phyloP scores from a whole-genome alignment of 2,113 vertebrate genomes.

The Boleophthalmus pectinirostris region DNA sequence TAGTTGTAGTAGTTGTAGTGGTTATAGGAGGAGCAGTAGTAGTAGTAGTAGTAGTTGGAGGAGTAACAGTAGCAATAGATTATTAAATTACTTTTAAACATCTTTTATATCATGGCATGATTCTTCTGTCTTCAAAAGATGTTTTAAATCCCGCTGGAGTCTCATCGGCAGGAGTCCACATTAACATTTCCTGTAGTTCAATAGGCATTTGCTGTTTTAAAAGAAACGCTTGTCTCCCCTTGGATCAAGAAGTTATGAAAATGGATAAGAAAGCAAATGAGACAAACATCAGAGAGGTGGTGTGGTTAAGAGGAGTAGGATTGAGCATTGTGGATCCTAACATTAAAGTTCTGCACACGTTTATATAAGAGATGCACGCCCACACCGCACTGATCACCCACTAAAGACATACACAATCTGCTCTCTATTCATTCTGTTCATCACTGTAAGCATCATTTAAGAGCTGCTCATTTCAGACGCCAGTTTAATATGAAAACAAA shows the following conservation, averaged over 20 bases:
- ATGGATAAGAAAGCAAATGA: conserved; percentile 37
- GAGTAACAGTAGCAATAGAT: not conserved
- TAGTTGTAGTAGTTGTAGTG: no score
- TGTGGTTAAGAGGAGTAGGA: conserved; percentile 25
- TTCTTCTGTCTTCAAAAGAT: conserved; percentile 16
- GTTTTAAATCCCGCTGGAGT: conserved; percentile 20
- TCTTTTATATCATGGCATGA: conserved; percentile 15
- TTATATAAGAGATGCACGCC: conserved; percentile 3
- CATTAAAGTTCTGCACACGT: conserved; percentile 26
- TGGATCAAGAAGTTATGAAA: conserved; percentile 11
- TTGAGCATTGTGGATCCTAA: conserved; percentile 30
- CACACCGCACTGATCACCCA: conserved; percentile 21
- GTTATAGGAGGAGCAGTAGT: no score
- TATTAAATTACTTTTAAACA: no score
- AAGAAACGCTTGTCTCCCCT: not conserved
- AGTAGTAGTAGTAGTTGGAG: no score
- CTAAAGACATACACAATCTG: conserved; percentile 24
- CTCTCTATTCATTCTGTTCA: conserved; percentile 44
- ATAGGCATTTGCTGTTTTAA: conserved; percentile 22
- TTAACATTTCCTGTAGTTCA: conserved; percentile 10
- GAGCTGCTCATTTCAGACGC: conserved; percentile 29
- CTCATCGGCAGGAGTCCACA: conserved; percentile 14
- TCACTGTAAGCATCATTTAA: conserved; percentile 50
- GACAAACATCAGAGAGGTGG: conserved; percentile 33
- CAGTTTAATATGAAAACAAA: conserved; percentile 50